Conservation (phyloP, 1,140 invertebrate genomes). For the Pseudomyrmex gracilis region DNA sequence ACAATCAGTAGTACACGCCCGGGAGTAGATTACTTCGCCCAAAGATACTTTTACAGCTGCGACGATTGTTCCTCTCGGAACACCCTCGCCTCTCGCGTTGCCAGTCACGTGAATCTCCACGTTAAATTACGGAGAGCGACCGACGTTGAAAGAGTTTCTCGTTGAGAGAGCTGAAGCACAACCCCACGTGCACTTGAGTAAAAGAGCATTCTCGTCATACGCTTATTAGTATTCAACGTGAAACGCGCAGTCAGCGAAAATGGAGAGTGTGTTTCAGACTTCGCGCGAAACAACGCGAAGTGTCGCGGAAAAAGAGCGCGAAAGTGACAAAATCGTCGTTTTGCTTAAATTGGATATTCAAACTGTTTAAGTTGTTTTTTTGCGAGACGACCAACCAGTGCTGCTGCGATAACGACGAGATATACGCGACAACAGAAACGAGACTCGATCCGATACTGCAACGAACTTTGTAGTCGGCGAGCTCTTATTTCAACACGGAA, state of each 20-base stretch:
- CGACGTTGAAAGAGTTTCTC: slow-evolving; percentile 28
- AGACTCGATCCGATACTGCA: too few species aligned
- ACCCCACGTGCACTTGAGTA: slow-evolving; percentile 13
- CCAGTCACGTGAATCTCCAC: background rate
- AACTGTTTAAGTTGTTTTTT: too few species aligned
- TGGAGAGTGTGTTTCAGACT: too few species aligned
- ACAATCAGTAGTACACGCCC: slow-evolving; percentile 4
- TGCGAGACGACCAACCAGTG: too few species aligned
- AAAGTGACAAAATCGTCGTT: background rate
- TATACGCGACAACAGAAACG: too few species aligned
- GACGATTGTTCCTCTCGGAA: slow-evolving; percentile 23
- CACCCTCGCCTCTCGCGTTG: background rate
- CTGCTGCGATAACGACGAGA: too few species aligned
- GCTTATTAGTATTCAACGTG: slow-evolving; percentile 10
- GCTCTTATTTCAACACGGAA: background rate
- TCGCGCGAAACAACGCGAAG: too few species aligned
- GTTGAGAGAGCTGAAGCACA: background rate
- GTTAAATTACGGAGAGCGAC: slow-evolving; percentile 17
- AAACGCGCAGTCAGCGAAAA: background rate
- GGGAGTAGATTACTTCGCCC: slow-evolving; percentile 2
- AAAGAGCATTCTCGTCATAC: slow-evolving; percentile 1
- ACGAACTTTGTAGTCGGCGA: too few species aligned
- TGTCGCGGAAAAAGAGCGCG: background rate
- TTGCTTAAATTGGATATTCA: too few species aligned
- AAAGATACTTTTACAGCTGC: background rate